These are phyloP conservation scores for Sandelia bainsii DNA, from an alignment of 2,797 vertebrate species.

Conservation along the genomic window DNA sequence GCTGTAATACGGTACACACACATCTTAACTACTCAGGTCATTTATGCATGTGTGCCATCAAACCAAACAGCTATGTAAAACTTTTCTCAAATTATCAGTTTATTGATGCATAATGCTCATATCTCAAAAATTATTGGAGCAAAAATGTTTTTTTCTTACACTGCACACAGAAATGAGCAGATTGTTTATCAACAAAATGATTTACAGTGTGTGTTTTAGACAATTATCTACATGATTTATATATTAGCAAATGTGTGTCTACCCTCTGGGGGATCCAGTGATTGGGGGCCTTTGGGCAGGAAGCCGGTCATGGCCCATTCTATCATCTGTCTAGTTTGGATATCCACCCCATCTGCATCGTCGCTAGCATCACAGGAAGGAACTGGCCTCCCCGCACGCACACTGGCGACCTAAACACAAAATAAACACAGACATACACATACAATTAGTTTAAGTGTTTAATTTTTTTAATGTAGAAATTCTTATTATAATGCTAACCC, in stretches of 20 bases:
- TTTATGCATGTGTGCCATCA: no score
- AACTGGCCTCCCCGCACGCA: constrained; percentile 88
- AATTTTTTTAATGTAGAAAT: background rate
- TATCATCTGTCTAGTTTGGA: constrained; percentile 92
- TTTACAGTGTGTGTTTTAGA: background rate
- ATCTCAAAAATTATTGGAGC: no score
- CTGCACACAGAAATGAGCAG: no score
- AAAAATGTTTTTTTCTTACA: no score
- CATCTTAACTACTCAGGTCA: no score
- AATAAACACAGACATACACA: constrained; percentile 17
- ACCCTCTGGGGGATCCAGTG: constrained; percentile 87
- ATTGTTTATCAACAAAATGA: no score
- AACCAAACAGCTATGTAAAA: no score
- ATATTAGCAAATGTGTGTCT: background rate
- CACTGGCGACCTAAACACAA: constrained; percentile 88
- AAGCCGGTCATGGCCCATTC: constrained; percentile 94
- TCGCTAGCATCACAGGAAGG: constrained; percentile 79
- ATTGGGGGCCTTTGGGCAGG: constrained; percentile 88
- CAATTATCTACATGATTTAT: background rate
- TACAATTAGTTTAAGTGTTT: background rate
- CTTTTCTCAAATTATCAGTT: no score
- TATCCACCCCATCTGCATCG: constrained; percentile 83
- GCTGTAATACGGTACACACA: no score
- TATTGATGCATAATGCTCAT: no score
- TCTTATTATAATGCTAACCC: background rate